These are phyloP conservation scores for Globodera rostochiensis DNA, from an alignment of 1,140 invertebrate species.

Conservation along the genomic window DNA sequence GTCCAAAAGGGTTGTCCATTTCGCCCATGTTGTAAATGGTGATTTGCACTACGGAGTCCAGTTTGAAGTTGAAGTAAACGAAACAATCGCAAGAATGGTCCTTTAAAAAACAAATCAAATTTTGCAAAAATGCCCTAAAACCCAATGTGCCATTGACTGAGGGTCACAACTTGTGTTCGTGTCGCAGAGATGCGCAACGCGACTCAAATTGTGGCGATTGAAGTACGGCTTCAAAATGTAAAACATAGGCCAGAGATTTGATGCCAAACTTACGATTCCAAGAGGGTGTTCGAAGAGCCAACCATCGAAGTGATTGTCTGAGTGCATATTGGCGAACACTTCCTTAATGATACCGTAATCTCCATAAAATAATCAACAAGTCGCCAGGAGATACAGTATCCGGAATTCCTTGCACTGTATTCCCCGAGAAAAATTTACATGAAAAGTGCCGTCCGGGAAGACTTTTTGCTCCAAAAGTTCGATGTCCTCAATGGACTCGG, in stretches of 20 bases:
- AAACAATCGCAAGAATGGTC: slow-evolving; percentile 54
- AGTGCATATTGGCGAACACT: slow-evolving; percentile 64
- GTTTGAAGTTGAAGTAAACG: slow-evolving; percentile 54
- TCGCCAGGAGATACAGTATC: not conserved
- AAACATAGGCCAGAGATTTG: not conserved
- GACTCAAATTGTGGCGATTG: slow-evolving; percentile 43
- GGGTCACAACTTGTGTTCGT: slow-evolving; percentile 38
- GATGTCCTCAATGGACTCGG: slow-evolving; percentile 41
- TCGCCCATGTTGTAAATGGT: slow-evolving; percentile 65
- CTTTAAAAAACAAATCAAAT: not conserved
- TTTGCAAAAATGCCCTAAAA: slow-evolving; percentile 8
- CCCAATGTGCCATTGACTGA: slow-evolving; percentile 32
- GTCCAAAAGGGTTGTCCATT: slow-evolving; percentile 45
- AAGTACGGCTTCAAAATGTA: slow-evolving; percentile 48
- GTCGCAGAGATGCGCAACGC: slow-evolving; percentile 24
- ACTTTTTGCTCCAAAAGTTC: slow-evolving; percentile 54
- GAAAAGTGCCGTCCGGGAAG: not conserved
- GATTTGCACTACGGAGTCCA: slow-evolving; percentile 44
- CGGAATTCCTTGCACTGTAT: not conserved
- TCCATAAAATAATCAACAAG: not conserved
- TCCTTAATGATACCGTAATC: slow-evolving; percentile 43
- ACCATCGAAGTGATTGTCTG: slow-evolving; percentile 60
- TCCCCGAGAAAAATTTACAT: not conserved
- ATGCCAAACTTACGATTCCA: slow-evolving; percentile 36
- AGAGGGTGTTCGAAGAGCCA: slow-evolving; percentile 54